Evolutionary conservation across 2,113 vertebrate species (phyloP), one percentile per base, ranked within the genome.

Genomic region (Maccullochella peelii): DNA sequence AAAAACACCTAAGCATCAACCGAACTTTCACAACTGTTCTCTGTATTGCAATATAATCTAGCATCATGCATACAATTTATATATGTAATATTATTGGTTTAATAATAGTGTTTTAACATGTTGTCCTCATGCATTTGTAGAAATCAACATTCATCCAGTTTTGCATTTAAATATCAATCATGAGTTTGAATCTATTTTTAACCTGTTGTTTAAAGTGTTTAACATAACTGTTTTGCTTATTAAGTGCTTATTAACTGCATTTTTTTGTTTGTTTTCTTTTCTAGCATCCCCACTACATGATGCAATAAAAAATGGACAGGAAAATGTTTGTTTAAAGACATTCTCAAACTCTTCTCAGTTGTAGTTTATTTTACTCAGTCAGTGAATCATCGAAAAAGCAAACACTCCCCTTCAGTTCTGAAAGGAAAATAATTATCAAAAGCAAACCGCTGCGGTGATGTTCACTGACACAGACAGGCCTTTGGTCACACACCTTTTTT

Each of bases 351-450:
- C 76, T 83, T 91, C 82, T 83, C 80, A 84, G 82, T 80, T 89
- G 88, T 82, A 73, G 79, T 93, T 94, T 94, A 94, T 93, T 94
- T 94, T 80, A 86, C 62, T 93, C 68, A 83, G 71, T 91, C 86
- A 90, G 78, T 92, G 83, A 88, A 90, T 88, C 80, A 87, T 70
- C 82, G 61, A 83, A 91, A 92, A 91, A 83, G 83, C 80, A 93
- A 94, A 90, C 85, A 86, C 82, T 88, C 80, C 80, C 71, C 66
- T 79, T 91, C 66, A 79, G 79, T 73, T 82, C 80, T 84, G n/a
- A 61, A 84, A 85, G 55, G 47, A 58, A 84, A 84, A 73, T 30
- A 77, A 62, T 59, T 5, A 65, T 69, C 23, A 85, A 88, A 83
- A 67, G 49, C 30, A 65, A 71, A 74, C 67, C 25, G 77, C 83